Conservation (phyloP, 2,113 vertebrate genomes). For the Eudorcas thomsonii region DNA sequence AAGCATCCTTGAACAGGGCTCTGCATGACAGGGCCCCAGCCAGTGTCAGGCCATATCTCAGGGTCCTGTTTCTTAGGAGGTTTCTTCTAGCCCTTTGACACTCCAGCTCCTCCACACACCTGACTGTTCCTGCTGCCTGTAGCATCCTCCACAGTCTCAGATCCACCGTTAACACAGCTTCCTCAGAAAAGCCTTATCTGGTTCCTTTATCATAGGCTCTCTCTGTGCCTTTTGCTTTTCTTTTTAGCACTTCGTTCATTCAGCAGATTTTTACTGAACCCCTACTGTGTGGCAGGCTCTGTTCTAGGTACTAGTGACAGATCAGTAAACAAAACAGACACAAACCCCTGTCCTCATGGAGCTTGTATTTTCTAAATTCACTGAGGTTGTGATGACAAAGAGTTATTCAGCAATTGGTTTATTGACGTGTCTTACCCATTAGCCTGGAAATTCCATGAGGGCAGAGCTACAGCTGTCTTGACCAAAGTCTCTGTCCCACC, state of each 20-base stretch:
- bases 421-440: not conserved
- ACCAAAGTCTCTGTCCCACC: not conserved
- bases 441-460: not conserved
- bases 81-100: not conserved
- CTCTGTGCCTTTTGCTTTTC: not conserved
- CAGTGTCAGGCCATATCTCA: not conserved
- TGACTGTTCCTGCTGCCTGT: not conserved
- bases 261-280: not conserved
- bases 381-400: not conserved
- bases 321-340: not conserved
- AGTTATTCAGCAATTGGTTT: not conserved
- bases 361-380: not conserved
- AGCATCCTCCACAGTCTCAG: not conserved
- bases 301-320: not conserved
- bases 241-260: not conserved
- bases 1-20: not conserved
- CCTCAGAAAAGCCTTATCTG: not conserved
- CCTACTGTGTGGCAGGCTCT: not conserved
- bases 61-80: not conserved
- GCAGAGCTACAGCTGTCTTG: not conserved
- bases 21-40: accelerated
- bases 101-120: not conserved
- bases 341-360: not conserved
- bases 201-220: not conserved
- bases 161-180: accelerated